Conservation (phyloP, 2,797 vertebrate species). For the Danio albolineatus region DNA sequence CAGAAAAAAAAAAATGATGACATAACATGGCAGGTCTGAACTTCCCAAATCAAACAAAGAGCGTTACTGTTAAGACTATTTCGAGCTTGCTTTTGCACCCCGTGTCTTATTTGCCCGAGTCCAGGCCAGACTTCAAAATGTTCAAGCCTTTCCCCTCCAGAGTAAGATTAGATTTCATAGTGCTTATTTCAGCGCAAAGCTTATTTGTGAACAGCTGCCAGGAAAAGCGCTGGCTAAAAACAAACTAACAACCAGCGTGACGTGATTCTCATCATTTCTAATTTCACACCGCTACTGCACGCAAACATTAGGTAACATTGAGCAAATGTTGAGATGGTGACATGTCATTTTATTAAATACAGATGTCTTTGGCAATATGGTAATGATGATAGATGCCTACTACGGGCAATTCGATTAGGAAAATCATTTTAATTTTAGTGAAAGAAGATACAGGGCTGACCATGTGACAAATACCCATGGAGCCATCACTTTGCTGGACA, state of each 20-base stretch:
- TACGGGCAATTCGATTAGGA: neutral
- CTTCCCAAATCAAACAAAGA: constrained; percentile 42
- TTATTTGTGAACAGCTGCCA: constrained; percentile 3
- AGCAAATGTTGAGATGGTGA: neutral
- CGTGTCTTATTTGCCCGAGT: neutral
- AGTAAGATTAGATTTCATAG: constrained; percentile 24
- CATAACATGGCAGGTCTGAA: constrained; percentile 3
- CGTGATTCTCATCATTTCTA: neutral
- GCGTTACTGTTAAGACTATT: constrained; percentile 34
- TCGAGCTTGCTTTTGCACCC: neutral
- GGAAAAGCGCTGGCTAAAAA: neutral
- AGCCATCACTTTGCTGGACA: neutral
- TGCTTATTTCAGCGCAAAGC: neutral
- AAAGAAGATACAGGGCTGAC: neutral
- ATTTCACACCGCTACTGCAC: neutral
- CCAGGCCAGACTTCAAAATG: constrained; percentile 15
- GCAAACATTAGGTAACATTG: neutral
- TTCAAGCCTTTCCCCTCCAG: neutral
- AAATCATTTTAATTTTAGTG: neutral
- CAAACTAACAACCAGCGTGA: constrained; percentile 1
- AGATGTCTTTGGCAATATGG: neutral
- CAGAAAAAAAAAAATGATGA: constrained; percentile 18
- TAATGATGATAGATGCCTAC: neutral
- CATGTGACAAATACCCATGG: neutral
- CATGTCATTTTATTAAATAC: neutral